Evolutionary conservation across 2,797 vertebrate genomes (phyloP).

Genomic region (Linurgus olivaceus): DNA sequence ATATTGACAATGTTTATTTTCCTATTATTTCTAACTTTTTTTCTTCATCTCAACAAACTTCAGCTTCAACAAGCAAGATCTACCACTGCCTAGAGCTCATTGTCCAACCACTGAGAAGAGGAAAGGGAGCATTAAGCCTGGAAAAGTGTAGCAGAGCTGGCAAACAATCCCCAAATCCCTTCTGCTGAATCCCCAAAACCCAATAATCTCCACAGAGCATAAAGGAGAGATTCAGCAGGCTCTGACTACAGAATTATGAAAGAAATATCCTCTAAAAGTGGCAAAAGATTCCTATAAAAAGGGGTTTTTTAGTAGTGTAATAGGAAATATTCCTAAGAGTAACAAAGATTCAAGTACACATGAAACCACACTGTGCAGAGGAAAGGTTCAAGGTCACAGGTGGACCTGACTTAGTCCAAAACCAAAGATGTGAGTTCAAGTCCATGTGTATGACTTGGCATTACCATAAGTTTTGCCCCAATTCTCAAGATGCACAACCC

Average conservation of each 20-base stretch:
- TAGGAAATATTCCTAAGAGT: neutral
- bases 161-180: neutral
- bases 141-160: neutral
- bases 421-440: neutral
- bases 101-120: neutral
- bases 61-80: neutral
- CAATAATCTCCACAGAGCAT: neutral
- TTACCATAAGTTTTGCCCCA: neutral
- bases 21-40: neutral
- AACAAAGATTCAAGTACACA: neutral
- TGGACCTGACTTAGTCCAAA: neutral
- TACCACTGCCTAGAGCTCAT: neutral
- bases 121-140: neutral
- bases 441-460: neutral
- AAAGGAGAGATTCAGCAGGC: neutral
- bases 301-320: neutral
- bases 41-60: neutral
- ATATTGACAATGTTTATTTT: neutral
- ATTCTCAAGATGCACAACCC: neutral
- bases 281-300: neutral
- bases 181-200: neutral
- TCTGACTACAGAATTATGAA: neutral
- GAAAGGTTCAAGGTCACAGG: neutral
- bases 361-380: neutral
- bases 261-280: neutral